A percentile compares a stretch with the other conserved stretches of the same genome.
phyloP scores from a whole-genome alignment of 2,113 vertebrate species.

The Scortum barcoo region DNA sequence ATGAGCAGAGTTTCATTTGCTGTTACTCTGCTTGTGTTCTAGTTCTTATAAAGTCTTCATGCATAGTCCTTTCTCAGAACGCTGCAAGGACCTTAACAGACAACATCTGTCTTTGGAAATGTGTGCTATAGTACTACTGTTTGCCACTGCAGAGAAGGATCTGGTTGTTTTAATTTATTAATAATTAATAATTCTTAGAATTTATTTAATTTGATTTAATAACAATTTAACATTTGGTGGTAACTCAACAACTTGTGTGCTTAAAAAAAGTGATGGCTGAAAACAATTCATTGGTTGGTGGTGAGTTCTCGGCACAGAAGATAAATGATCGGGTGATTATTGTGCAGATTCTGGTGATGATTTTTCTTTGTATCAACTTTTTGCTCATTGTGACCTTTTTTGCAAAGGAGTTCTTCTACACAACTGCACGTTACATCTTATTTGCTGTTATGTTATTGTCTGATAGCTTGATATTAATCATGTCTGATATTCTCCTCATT shows the following conservation, averaged over 20 bases:
- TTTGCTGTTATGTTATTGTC: conserved; percentile 68
- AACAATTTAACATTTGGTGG: not conserved
- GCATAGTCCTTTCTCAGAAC: no score
- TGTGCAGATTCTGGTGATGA: conserved; percentile 48
- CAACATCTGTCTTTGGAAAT: not conserved
- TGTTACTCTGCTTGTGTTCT: not conserved
- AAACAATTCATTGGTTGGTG: conserved; percentile 4
- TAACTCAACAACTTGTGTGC: not conserved
- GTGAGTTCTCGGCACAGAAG: fast-evolving
- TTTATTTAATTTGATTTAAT: no score
- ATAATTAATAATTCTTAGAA: no score
- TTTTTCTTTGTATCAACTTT: conserved; percentile 53
- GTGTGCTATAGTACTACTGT: not conserved
- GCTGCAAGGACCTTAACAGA: not conserved
- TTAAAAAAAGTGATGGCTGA: conserved; percentile 6
- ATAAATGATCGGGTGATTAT: not conserved
- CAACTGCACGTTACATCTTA: conserved; percentile 69
- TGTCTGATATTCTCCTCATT: conserved; percentile 42
- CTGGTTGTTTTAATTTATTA: not conserved
- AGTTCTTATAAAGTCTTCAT: not conserved
- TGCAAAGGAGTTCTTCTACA: conserved; percentile 51
- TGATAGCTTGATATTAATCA: conserved; percentile 55
- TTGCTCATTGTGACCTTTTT: conserved; percentile 65
- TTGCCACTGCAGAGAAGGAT: not conserved
- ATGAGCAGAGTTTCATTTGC: not conserved